Conservation (phyloP, 2,113 vertebrate genomes). For the Gymnocephalus cernua region DNA sequence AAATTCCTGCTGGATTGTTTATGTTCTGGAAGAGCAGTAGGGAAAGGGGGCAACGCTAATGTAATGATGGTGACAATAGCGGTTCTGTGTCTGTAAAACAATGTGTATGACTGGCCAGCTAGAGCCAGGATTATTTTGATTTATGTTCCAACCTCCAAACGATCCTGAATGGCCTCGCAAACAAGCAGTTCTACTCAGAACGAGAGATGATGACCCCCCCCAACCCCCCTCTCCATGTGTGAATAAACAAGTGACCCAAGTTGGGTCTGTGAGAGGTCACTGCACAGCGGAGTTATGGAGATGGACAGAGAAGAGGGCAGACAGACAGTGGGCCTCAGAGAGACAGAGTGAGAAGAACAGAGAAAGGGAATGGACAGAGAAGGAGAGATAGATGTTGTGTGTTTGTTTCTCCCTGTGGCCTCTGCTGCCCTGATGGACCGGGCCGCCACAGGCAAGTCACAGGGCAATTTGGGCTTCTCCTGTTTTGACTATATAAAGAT, state of each 20-base stretch:
- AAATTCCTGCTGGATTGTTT: conserved; percentile 78
- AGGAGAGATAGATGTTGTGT: conserved; percentile 15
- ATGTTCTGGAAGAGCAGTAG: conserved; percentile 50
- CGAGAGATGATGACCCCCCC: conserved; percentile 46
- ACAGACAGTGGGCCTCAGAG: conserved; percentile 51
- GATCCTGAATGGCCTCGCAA: conserved; percentile 46
- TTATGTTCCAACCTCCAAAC: conserved; percentile 55
- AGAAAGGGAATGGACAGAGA: conserved; percentile 21
- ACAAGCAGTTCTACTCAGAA: conserved; percentile 50
- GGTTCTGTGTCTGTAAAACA: conserved; percentile 68
- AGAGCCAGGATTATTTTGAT: conserved; percentile 60
- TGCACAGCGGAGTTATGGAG: conserved; percentile 60
- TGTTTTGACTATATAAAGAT: conserved; percentile 66
- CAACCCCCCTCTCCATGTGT: conserved; percentile 22
- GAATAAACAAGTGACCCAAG: conserved; percentile 69
- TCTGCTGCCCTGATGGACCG: conserved; percentile 43
- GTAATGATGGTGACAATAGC: conserved; percentile 66
- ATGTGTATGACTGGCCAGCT: conserved; percentile 37
- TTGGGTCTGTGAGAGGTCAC: conserved; percentile 66
- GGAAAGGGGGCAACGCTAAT: conserved; percentile 57
- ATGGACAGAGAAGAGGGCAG: conserved; percentile 46
- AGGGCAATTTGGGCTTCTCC: conserved; percentile 42
- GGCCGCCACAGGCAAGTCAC: conserved; percentile 26
- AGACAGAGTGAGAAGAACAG: conserved; percentile 13
- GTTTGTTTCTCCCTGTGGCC: conserved; percentile 69